phyloP scores from a whole-genome alignment of 2,113 vertebrate species.

The Scortum barcoo region DNA sequence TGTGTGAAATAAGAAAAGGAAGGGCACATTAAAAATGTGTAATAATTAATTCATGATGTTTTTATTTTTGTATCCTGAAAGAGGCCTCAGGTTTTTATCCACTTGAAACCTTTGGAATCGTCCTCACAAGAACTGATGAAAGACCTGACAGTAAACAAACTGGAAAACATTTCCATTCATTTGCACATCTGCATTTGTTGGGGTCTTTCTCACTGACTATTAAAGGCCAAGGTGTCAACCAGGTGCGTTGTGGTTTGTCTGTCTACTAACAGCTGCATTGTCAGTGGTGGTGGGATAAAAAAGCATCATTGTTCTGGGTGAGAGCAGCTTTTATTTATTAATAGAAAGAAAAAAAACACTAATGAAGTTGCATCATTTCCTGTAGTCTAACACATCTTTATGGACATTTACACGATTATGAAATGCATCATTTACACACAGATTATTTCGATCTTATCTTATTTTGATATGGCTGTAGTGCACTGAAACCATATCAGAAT shows the following conservation, averaged over 20 bases:
- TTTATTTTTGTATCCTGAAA: conserved; percentile 35
- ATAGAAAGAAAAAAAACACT: conserved; percentile 5
- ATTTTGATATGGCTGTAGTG: conserved; percentile 25
- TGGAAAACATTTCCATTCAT: conserved; percentile 24
- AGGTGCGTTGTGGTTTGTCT: conserved; percentile 18
- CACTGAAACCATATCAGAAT: conserved; percentile 10
- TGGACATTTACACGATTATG: conserved; percentile 9
- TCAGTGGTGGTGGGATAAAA: conserved; percentile 3
- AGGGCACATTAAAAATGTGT: neutral
- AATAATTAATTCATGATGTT: conserved; percentile 54
- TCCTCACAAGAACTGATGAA: conserved; percentile 25
- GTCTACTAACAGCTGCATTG: conserved; percentile 30
- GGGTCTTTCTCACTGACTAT: conserved; percentile 6
- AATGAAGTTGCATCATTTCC: conserved; percentile 23
- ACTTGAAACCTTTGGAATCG: conserved; percentile 20
- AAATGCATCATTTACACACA: conserved; percentile 19
- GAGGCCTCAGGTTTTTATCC: conserved; percentile 41
- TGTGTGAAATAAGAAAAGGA: conserved; percentile 33
- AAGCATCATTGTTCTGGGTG: conserved; percentile 4
- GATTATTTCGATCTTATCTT: conserved; percentile 28
- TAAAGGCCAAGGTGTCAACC: conserved; percentile 6
- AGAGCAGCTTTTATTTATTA: conserved; percentile 23
- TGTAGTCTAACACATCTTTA: conserved; percentile 12
- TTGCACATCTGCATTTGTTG: conserved; percentile 25
- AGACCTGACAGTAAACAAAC: conserved; percentile 6